Conservation (phyloP, 2,888 invertebrate species). For the Diarsia rubi region DNA sequence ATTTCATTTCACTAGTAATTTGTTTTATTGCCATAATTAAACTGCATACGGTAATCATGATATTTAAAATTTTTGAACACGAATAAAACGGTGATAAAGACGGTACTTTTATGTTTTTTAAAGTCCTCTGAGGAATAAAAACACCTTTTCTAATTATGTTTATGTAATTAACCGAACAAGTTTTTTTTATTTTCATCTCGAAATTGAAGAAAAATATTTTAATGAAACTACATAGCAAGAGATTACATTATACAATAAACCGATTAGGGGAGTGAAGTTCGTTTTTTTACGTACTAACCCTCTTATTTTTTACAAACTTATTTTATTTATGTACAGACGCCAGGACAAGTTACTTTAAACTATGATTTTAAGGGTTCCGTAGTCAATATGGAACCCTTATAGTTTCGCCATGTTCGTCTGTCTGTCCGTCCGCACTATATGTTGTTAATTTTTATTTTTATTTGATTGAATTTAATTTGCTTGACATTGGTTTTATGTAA, state of each 20-base stretch:
- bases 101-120: conserved; percentile 7
- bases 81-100: conserved; percentile 34
- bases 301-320: too few species aligned
- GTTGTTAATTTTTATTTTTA: too few species aligned
- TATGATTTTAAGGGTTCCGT: too few species aligned
- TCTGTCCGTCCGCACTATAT: too few species aligned
- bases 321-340: too few species aligned
- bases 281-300: background rate
- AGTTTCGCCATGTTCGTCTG: too few species aligned
- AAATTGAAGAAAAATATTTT: conserved; percentile 22
- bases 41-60: conserved; percentile 18
- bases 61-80: conserved; percentile 21
- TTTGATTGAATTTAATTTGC: too few species aligned
- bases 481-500: too few species aligned
- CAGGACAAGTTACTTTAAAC: too few species aligned
- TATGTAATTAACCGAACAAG: conserved; percentile 48
- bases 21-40: conserved; percentile 23
- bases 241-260: conserved; percentile 6
- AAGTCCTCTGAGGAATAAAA: conserved; percentile 20
- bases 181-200: conserved; percentile 32
- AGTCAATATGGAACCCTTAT: too few species aligned
- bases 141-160: conserved; percentile 35
- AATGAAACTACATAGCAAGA: conserved; percentile 2
- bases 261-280: background rate
- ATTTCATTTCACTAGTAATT: background rate